phyloP scores from a whole-genome alignment of 2,113 vertebrate genomes.

The Nipponia nippon region DNA sequence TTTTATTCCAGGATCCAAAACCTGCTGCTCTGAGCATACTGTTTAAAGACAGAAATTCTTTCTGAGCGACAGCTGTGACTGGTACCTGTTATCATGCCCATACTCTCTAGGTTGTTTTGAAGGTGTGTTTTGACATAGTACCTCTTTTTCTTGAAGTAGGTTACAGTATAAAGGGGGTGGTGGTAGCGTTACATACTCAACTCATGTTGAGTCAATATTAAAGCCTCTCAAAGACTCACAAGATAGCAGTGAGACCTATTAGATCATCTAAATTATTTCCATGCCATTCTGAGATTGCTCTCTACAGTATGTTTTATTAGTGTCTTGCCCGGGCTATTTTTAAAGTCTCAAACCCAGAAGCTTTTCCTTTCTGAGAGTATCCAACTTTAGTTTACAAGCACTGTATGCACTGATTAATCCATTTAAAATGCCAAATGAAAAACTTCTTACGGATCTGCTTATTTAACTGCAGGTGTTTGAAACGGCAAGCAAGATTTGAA shows the following conservation, averaged over 20 bases:
- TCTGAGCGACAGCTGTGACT: background rate
- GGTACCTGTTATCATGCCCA: background rate
- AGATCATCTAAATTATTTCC: slow-evolving; percentile 56
- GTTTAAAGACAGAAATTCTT: background rate
- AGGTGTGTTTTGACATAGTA: background rate
- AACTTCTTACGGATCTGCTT: background rate
- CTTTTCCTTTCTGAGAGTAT: slow-evolving; percentile 52
- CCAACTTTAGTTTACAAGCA: slow-evolving; percentile 35
- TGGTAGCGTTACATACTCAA: background rate
- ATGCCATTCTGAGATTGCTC: slow-evolving; percentile 38
- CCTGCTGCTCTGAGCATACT: background rate
- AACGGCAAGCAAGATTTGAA: background rate
- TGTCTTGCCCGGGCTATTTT: slow-evolving; percentile 39
- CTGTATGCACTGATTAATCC: background rate
- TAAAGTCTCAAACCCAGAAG: slow-evolving; percentile 38
- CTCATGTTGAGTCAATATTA: background rate
- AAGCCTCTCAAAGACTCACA: background rate
- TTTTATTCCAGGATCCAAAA: background rate
- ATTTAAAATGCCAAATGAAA: background rate
- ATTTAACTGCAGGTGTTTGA: background rate
- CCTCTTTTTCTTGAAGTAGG: background rate
- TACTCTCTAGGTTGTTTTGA: background rate
- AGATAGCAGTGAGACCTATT: slow-evolving; percentile 27
- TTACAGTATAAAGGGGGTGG: background rate
- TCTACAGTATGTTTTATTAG: slow-evolving; percentile 27